Base-by-base conservation (phyloP, 2,888 invertebrate genomes). In the Mechanitis mazaeus region DNA sequence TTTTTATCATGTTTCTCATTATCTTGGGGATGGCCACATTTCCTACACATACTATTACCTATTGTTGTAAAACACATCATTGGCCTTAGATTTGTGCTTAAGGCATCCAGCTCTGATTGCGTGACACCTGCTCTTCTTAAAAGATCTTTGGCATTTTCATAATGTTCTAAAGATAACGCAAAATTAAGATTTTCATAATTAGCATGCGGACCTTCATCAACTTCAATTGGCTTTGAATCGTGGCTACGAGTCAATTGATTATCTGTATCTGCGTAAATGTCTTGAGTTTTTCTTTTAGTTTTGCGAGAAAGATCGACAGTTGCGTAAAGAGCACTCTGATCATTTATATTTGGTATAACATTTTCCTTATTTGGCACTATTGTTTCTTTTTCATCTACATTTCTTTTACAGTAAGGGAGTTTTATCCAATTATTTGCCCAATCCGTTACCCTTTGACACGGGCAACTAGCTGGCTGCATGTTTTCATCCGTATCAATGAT, bases 141-240 rank as follows among this genome's bases (percentile, higher is more conserved):
- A 56, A 94, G 78, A 72, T 94, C 94, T 72, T 93, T 94, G 56
- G 95, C 94, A 76, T 96, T 96, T 79, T 95, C 95, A 75, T 95
- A 95, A 68, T 95, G 92, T 73, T 94, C 93, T 35, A 95, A 81
- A 0, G 95, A 95, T 71, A 95, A 91, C 61, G 95, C 94, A 81
- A 95, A 96, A 74, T 94, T 94, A 71, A 95, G 91, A 74, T 95
- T 95, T 67, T 93, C 94, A 72, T 95, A 95, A 78, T 94, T 94
- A 9, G 91, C 87, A 35, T 84, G 83, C 12, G 91, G 87, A 2
- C 90, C 91, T 66, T 91, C 90, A 54, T 74, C 73, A 12, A 74
- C 58, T 56, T 72, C 71, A 47, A 69, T 33, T 3, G 63, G 58
- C 33, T 58, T 61, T 1, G 66, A 64, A 54, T 71, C 70, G 1